phyloP scores from a whole-genome alignment of 2,888 invertebrate genomes.

The Dermolepida albohirtum region DNA sequence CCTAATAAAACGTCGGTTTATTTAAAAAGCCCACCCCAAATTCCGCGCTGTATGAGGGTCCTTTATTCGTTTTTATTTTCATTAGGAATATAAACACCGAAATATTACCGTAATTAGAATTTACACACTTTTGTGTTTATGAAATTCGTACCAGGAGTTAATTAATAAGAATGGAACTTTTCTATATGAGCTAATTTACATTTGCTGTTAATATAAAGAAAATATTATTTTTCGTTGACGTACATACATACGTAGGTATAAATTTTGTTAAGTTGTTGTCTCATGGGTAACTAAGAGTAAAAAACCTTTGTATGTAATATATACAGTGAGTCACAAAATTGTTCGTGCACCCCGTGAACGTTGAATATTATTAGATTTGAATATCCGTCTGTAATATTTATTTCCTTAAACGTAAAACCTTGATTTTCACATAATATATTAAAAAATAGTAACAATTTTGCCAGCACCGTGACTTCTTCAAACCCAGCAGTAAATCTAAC shows the following conservation, averaged over 20 bases:
- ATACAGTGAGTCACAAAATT: too few relatives aligned
- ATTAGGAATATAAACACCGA: conserved; percentile 12
- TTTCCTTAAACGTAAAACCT: too few relatives aligned
- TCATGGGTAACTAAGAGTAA: background rate
- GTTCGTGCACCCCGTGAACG: too few relatives aligned
- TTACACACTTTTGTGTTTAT: conserved; percentile 24
- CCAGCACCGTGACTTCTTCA: too few relatives aligned
- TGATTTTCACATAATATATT: too few relatives aligned
- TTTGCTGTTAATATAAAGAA: conserved; percentile 1
- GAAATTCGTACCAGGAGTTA: conserved; percentile 26
- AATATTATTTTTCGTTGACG: background rate
- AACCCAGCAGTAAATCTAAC: too few relatives aligned
- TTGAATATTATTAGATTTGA: too few relatives aligned
- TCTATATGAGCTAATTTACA: conserved; percentile 18
- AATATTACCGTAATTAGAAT: conserved; percentile 31
- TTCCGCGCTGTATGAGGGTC: conserved; percentile 3
- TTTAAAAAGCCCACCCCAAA: conserved; percentile 20
- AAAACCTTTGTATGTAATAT: too few relatives aligned
- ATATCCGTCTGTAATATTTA: too few relatives aligned
- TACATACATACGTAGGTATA: too few relatives aligned
- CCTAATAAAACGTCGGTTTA: conserved; percentile 24
- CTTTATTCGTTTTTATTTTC: conserved; percentile 3
- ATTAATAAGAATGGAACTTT: conserved; percentile 26
- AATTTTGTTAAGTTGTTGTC: background rate
- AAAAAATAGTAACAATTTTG: too few relatives aligned